These are phyloP conservation scores for Galeopterus variegatus DNA, from an alignment of 2,113 vertebrate genomes.

Conservation along the genomic window DNA sequence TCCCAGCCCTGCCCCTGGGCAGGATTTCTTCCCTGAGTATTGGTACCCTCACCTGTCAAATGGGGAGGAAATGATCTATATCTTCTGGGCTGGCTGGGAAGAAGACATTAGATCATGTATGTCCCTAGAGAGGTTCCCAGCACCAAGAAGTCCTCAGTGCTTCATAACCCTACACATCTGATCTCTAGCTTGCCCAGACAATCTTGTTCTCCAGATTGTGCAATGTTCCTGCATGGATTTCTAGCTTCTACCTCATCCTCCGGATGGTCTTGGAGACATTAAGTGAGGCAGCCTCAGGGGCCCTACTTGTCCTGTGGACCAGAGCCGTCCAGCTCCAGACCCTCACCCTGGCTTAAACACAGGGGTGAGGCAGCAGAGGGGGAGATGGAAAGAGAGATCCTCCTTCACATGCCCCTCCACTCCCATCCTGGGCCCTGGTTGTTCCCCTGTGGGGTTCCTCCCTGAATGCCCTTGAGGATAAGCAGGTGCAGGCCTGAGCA, in stretches of 20 bases:
- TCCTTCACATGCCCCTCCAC: neutral
- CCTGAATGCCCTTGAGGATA: conserved; percentile 76
- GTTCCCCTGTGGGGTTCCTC: neutral
- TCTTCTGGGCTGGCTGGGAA: neutral
- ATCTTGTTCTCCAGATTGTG: neutral
- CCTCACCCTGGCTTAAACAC: neutral
- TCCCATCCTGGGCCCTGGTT: neutral
- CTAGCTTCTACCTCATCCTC: neutral
- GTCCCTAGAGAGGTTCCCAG: neutral
- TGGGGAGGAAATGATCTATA: neutral
- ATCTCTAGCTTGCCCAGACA: neutral
- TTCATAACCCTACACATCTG: neutral
- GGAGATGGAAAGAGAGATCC: neutral
- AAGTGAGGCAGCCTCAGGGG: neutral
- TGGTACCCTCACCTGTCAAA: neutral
- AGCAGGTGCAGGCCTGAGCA: neutral
- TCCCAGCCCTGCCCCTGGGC: neutral
- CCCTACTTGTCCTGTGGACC: neutral
- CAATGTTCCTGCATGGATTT: neutral
- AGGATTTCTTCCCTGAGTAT: neutral
- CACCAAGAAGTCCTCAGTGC: neutral
- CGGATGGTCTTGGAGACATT: neutral
- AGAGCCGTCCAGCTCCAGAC: neutral
- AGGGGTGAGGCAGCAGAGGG: neutral
- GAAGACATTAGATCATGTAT: neutral